phyloP scores from a whole-genome alignment of 2,797 vertebrate genomes.

The Pseudomugil gertrudae region DNA sequence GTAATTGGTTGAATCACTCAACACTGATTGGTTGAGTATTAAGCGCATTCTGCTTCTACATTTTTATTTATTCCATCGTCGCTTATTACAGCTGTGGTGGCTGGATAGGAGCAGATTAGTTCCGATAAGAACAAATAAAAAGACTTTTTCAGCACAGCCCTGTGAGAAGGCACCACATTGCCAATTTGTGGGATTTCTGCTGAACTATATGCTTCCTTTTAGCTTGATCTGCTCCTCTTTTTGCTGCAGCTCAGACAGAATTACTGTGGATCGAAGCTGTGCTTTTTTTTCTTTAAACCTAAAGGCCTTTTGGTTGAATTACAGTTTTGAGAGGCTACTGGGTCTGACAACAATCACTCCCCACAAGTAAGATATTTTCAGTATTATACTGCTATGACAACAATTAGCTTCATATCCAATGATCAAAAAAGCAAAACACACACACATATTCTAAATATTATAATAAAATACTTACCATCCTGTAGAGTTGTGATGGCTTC shows the following conservation, averaged over 20 bases:
- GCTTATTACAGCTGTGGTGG: not conserved
- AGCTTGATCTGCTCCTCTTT: not conserved
- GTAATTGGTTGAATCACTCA: not conserved
- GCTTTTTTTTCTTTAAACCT: not conserved
- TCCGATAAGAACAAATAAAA: not conserved
- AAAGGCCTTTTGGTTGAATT: not conserved
- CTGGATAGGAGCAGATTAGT: not conserved
- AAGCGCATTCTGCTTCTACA: not conserved
- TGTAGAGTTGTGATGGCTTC: constrained; percentile 96
- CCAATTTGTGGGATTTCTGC: not conserved
- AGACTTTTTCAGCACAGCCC: not conserved
- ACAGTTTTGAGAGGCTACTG: not conserved
- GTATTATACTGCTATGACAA: not conserved
- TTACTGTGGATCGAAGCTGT: not conserved
- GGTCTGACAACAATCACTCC: not conserved
- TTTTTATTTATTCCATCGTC: not conserved
- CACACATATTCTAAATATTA: no score
- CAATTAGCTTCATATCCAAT: not conserved
- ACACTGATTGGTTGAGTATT: not conserved
- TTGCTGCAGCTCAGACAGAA: not conserved
- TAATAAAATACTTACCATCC: constrained; percentile 83
- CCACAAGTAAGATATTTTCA: not conserved
- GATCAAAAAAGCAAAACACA: not conserved
- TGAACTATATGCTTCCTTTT: not conserved
- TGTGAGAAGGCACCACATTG: not conserved